These are phyloP conservation scores for Frankliniella intonsa DNA, from an alignment of 2,888 invertebrate species.

Conservation along the genomic window DNA sequence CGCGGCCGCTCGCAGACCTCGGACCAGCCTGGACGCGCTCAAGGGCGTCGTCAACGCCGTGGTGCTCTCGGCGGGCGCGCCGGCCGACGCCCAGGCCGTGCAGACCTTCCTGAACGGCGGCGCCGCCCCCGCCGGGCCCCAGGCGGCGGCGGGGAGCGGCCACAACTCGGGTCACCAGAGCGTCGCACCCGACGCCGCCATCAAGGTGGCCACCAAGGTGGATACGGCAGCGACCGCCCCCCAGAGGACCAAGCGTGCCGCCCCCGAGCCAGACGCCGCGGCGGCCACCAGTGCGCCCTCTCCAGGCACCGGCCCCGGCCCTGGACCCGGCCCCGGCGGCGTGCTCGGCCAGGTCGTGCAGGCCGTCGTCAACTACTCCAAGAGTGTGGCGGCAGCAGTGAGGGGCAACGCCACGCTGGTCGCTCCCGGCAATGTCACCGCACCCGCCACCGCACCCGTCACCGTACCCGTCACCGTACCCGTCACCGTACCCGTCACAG, in stretches of 20 bases:
- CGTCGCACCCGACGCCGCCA: constrained; percentile 41
- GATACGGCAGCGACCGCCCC: background rate
- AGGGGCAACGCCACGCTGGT: background rate
- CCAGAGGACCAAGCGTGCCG: constrained; percentile 38
- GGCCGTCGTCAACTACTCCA: constrained; percentile 37
- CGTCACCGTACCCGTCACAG: no score
- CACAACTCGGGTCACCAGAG: constrained; percentile 41
- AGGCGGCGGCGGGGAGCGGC: constrained; percentile 43
- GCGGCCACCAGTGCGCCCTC: background rate
- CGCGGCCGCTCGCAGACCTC: constrained; percentile 1
- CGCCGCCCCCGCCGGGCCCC: constrained; percentile 40
- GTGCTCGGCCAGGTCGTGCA: constrained; percentile 37
- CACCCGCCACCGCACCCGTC: background rate
- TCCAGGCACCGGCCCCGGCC: constrained; percentile 42
- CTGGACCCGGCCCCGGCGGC: constrained; percentile 35
- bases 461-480: no score
- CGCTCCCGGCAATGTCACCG: background rate
- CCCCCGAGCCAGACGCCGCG: constrained; percentile 37
- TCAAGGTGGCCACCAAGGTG: constrained; percentile 41
- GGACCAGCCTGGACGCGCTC: constrained; percentile 5
- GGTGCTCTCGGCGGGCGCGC: background rate
- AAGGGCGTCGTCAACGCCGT: constrained; percentile 7
- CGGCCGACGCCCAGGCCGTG: constrained; percentile 41
- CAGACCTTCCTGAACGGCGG: constrained; percentile 43
- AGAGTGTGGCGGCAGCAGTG: background rate